Evolutionary conservation across 1,140 invertebrate genomes (phyloP), one percentile per base, ranked within the genome.

Genomic region (Zaprionus vittiger): DNA sequence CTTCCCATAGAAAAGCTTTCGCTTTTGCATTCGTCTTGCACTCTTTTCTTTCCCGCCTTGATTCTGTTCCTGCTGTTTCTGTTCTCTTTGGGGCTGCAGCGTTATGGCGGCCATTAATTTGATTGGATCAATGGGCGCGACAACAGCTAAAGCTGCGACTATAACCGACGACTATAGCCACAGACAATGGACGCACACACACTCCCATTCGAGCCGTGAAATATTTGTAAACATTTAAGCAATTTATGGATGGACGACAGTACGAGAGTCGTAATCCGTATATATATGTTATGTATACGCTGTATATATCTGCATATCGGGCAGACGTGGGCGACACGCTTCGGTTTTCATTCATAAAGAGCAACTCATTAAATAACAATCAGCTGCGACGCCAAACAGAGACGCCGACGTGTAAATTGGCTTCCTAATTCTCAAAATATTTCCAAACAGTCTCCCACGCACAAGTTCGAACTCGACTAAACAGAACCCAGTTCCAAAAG

Each of bases 171-270:
- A 70, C 49, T 67, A 69, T 31, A 57, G 28, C 7, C 75, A 22
- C 60, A 59, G 59, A 63, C 52, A 49, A 74, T 59, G 34, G n/a
- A 37, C 38, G 26, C 64, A 22, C 55, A 28, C 60, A 65, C 60
- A 63, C 73, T 68, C 68, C 78, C 79, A 62, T 60, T 60, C 73
- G 64, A 22, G 56, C 56, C 55, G 80, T 89, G 84, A 89, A 89
- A 89, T 90, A 89, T 89, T 89, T 90, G 84, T 89, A 90, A 90
- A 76, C 85, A 90, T 90, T 89, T 90, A 90, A 67, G 47, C 78
- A 90, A 89, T 89, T 89, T 90, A 89, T 89, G 78, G 79, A 62
- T 20, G 47, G 4, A 17, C 17, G 47, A 49, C 17, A 20, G 20
- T 20, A 17, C 17, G 47, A 49, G 7, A 20, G 47, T 20, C 47